Conservation (phyloP, 1,140 invertebrate genomes). For the Megathymus violae region DNA sequence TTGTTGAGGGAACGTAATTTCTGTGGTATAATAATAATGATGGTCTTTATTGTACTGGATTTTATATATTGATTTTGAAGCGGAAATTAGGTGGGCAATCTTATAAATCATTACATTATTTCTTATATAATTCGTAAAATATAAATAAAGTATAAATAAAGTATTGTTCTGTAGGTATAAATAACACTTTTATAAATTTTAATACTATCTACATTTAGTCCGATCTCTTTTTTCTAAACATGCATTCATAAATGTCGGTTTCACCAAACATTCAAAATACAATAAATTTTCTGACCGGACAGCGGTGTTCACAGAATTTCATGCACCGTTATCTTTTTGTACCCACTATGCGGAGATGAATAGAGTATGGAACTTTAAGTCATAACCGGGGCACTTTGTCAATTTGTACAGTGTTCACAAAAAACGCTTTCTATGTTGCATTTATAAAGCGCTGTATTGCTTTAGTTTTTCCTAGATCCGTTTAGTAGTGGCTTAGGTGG, state of each 20-base stretch:
- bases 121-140: too few relatives aligned
- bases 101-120: too few relatives aligned
- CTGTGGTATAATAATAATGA: too few relatives aligned
- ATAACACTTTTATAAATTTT: too few relatives aligned
- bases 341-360: constrained; percentile 21
- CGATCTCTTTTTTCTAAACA: too few relatives aligned
- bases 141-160: too few relatives aligned
- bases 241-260: not conserved
- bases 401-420: constrained; percentile 21
- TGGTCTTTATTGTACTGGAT: too few relatives aligned
- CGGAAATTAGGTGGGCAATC: too few relatives aligned
- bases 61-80: too few relatives aligned
- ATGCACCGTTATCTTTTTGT: constrained; percentile 32
- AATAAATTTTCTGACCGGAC: constrained; percentile 13
- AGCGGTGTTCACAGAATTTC: constrained; percentile 13
- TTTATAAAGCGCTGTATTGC: constrained; percentile 28
- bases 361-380: constrained; percentile 33
- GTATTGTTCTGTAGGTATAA: too few relatives aligned
- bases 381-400: constrained; percentile 37
- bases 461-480: constrained; percentile 9
- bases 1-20: not conserved
- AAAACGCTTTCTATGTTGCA: constrained; percentile 28
- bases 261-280: not conserved
- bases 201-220: too few relatives aligned
- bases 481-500: not conserved